These are phyloP conservation scores for Leptopilina syphax DNA, from an alignment of 2,888 invertebrate species.

Conservation along the genomic window DNA sequence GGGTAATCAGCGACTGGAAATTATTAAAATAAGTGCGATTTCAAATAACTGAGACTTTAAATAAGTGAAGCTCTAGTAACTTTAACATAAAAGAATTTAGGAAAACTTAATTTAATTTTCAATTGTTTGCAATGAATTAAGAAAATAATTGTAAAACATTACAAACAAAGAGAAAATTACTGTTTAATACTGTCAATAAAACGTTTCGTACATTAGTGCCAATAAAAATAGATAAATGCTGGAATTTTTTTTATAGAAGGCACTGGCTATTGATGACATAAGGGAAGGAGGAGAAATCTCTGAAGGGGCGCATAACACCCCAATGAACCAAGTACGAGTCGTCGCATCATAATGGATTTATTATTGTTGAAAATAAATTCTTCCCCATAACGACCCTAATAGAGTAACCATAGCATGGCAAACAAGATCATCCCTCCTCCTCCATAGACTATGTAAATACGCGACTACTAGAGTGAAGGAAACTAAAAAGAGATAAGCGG, in stretches of 20 bases:
- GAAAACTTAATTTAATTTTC: no score
- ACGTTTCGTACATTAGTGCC: not conserved
- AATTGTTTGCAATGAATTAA: no score
- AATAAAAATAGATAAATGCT: constrained; percentile 5
- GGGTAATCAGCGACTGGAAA: no score
- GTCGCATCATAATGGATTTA: constrained; percentile 74
- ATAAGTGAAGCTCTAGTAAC: no score
- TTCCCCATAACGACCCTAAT: constrained; percentile 74
- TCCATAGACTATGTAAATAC: constrained; percentile 75
- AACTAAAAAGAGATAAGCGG: constrained; percentile 29
- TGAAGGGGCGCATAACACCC: constrained; percentile 57
- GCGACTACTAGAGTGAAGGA: constrained; percentile 53
- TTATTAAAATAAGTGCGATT: no score
- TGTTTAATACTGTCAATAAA: no score
- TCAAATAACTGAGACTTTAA: no score
- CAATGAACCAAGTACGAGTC: constrained; percentile 59
- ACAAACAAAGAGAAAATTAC: no score
- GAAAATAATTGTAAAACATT: no score
- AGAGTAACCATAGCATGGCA: constrained; percentile 74
- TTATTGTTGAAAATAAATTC: constrained; percentile 76
- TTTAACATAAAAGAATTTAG: no score
- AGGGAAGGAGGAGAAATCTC: constrained; percentile 45
- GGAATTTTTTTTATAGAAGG: not conserved
- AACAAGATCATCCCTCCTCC: constrained; percentile 76
- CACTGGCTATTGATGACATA: not conserved